phyloP scores from a whole-genome alignment of 1,140 invertebrate species.

The Zeugodacus cucurbitae region DNA sequence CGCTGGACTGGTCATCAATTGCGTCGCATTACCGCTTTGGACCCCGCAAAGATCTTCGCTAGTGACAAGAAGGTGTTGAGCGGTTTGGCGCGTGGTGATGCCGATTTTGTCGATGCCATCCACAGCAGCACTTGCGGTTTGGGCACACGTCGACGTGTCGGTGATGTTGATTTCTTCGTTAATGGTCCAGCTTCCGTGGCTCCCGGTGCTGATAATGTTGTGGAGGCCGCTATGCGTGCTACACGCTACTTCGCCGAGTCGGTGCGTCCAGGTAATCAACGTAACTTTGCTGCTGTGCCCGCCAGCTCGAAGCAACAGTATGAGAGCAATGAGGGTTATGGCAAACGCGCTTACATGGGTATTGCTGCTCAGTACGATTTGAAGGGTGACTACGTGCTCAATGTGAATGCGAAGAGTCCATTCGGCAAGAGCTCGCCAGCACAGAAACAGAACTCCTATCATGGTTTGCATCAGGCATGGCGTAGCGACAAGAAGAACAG shows the following conservation, averaged over 20 bases:
- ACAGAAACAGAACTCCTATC: conserved; percentile 56
- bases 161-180: conserved; percentile 83
- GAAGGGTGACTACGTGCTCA: conserved; percentile 59
- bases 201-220: conserved; percentile 69
- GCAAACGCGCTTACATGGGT: conserved; percentile 61
- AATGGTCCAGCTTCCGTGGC: conserved; percentile 70
- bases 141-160: conserved; percentile 75
- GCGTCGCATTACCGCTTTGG: conserved; percentile 75
- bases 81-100: conserved; percentile 69
- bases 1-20: conserved; percentile 65
- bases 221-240: conserved; percentile 74
- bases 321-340: conserved; percentile 56
- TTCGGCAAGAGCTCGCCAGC: conserved; percentile 58
- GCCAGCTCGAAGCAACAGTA: conserved; percentile 59
- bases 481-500: not conserved
- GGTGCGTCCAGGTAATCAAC: conserved; percentile 66
- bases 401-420: conserved; percentile 58
- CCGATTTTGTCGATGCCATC: conserved; percentile 76
- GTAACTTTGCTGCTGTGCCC: conserved; percentile 58
- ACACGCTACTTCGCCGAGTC: conserved; percentile 74
- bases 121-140: conserved; percentile 79
- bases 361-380: conserved; percentile 55
- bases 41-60: conserved; percentile 77
- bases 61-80: conserved; percentile 67
- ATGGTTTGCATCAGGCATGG: conserved; percentile 54